Evolutionary conservation across 1,140 invertebrate species (phyloP).

Genomic region (Laodelphax striatellus): DNA sequence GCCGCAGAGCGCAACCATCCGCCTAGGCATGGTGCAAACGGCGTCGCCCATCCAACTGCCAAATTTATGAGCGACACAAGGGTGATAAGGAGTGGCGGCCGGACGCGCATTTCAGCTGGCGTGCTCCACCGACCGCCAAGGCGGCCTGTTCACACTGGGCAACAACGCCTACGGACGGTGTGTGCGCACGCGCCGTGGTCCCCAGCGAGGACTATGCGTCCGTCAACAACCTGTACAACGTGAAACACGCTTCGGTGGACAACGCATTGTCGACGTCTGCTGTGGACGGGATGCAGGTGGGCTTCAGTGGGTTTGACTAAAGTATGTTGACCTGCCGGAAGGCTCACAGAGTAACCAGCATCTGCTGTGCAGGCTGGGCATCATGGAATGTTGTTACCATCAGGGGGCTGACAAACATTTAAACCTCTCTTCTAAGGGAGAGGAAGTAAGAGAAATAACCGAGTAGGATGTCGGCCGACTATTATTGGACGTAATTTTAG

Average conservation of each 20-base stretch:
- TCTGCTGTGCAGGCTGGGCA: too few relatives aligned
- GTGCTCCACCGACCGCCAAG: conserved; percentile 67
- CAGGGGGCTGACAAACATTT: too few relatives aligned
- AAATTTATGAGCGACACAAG: conserved; percentile 37
- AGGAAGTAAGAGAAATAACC: too few relatives aligned
- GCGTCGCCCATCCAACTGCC: conserved; percentile 68
- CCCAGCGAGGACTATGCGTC: conserved; percentile 57
- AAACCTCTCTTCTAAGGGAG: too few relatives aligned
- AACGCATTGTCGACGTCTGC: conserved; percentile 50
- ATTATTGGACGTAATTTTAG: too few relatives aligned
- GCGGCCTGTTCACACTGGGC: conserved; percentile 65
- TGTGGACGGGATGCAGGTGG: conserved; percentile 82
- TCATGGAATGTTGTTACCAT: too few relatives aligned
- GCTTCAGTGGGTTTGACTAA: background rate
- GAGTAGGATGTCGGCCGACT: too few relatives aligned
- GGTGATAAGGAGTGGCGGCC: conserved; percentile 29
- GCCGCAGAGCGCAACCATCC: conserved; percentile 46
- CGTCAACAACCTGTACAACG: conserved; percentile 40
- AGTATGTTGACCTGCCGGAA: too few relatives aligned
- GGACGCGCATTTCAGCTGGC: conserved; percentile 17
- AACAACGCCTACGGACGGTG: conserved; percentile 94
- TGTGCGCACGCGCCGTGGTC: conserved; percentile 66
- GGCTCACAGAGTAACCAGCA: too few relatives aligned
- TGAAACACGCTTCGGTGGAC: conserved; percentile 48
- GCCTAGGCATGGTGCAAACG: conserved; percentile 55